phyloP scores from a whole-genome alignment of 2,797 vertebrate species.

The Sebastes nivosus region DNA sequence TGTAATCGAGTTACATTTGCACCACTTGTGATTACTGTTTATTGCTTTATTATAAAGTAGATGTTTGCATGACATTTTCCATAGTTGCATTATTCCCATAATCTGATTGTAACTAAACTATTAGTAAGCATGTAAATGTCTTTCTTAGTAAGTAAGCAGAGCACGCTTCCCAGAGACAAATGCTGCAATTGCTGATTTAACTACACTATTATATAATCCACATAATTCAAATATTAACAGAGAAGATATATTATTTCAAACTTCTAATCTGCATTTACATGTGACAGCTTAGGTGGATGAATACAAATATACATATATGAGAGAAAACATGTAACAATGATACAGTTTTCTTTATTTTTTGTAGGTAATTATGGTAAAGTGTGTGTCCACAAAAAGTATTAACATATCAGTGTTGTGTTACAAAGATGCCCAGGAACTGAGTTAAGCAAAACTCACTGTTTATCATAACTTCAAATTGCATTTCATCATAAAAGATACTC shows the following conservation, averaged over 20 bases:
- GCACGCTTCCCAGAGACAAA: too few relatives aligned
- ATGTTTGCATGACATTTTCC: not conserved
- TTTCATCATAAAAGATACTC: accelerated
- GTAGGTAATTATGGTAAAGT: not conserved
- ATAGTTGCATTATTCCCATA: not conserved
- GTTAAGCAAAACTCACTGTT: too few relatives aligned
- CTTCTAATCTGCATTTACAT: not conserved
- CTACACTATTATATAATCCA: too few relatives aligned
- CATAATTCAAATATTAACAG: not conserved
- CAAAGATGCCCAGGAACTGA: too few relatives aligned
- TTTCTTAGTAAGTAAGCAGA: not conserved
- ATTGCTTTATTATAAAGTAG: not conserved
- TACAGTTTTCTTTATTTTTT: not conserved
- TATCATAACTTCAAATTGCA: too few relatives aligned
- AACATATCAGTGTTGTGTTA: too few relatives aligned
- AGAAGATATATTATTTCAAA: not conserved
- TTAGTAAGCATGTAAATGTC: not conserved
- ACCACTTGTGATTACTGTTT: not conserved
- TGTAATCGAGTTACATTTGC: not conserved
- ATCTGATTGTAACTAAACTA: not conserved
- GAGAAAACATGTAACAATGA: accelerated
- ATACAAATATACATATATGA: not conserved
- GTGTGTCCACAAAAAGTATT: accelerated
- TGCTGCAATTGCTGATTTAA: too few relatives aligned
- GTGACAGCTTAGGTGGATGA: not conserved